phyloP scores from a whole-genome alignment of 2,113 vertebrate species.

The Psittacula cyanocephala region DNA sequence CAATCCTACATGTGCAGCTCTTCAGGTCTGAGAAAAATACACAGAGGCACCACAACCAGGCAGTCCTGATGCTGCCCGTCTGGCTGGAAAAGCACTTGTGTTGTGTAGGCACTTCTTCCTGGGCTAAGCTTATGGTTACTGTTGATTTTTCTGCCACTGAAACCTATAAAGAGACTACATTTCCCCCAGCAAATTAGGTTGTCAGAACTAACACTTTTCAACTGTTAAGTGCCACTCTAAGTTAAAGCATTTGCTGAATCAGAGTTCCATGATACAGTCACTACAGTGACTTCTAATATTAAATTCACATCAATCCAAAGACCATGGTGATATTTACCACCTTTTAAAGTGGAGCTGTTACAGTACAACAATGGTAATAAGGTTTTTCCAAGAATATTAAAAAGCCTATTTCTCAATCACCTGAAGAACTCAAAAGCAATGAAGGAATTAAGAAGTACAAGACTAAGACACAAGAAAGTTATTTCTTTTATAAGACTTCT shows the following conservation, averaged over 20 bases:
- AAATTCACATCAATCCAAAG: neutral
- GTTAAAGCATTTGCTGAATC: neutral
- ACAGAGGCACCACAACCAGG: neutral
- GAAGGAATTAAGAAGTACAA: neutral
- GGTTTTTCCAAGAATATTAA: neutral
- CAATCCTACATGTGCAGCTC: neutral
- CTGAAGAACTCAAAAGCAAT: neutral
- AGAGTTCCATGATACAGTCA: neutral
- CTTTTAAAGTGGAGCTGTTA: neutral
- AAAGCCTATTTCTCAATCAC: neutral
- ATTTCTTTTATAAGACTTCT: neutral
- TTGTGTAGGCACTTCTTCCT: neutral
- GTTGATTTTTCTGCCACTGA: neutral
- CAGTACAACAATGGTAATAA: neutral
- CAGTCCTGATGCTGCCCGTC: neutral
- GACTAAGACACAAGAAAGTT: neutral
- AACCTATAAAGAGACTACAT: neutral
- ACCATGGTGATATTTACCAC: neutral
- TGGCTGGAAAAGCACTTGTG: neutral
- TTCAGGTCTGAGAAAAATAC: neutral
- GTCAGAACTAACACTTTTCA: neutral
- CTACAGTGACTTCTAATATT: slow-evolving; percentile 16
- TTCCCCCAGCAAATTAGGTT: neutral
- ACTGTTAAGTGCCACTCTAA: neutral
- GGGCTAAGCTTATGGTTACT: neutral